Base-by-base conservation (phyloP, 2,888 invertebrate species). In the Microctonus brassicae region DNA sequence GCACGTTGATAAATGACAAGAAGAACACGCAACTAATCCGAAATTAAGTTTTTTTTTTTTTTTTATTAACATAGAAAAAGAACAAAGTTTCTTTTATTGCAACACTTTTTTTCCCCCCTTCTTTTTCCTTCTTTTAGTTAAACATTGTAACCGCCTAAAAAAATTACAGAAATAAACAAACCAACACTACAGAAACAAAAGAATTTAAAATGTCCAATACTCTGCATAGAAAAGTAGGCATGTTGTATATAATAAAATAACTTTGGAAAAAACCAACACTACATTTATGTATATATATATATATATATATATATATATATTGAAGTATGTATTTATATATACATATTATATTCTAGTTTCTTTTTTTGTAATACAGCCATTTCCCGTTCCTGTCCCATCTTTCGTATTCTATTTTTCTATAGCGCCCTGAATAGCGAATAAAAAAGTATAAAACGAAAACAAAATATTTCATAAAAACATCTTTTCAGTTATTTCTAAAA, bases 181-280 rank as follows among this genome's bases (percentile, higher is more conserved):
- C 17, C 22, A 24, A 55, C 22, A 24, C 57, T 53, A 58, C 29
- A 29, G 29, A 75, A 70, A 72, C 66, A 29, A 67, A 65, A 39
- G 55, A 72, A 66, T 29, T 57, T 70, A 60, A 62, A 34, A 72
- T 68, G 64, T 72, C 64, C 70, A 60, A 76, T 70, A 70, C 60
- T 73, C 75, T 74, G 72, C 72, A 68, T 74, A 70, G 73, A 47
- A 71, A 72, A 67, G 62, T 75, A 73, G 76, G 73, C 73, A 73
- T 72, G 69, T 69, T 77, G 75, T 77, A 77, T 73, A 76, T 76
- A 73, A 77, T 77, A 76, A 77, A 73, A 73, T 73, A 73, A 70
- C 58, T 71, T 70, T 71, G 77, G 60, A 72, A 75, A 47, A 53
- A 71, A 71, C 39, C 7, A 29, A n/a, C 53, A 63, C 58, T 33